Base-by-base conservation (phyloP, 2,797 vertebrate genomes). In the Megaceryle alcyon region DNA sequence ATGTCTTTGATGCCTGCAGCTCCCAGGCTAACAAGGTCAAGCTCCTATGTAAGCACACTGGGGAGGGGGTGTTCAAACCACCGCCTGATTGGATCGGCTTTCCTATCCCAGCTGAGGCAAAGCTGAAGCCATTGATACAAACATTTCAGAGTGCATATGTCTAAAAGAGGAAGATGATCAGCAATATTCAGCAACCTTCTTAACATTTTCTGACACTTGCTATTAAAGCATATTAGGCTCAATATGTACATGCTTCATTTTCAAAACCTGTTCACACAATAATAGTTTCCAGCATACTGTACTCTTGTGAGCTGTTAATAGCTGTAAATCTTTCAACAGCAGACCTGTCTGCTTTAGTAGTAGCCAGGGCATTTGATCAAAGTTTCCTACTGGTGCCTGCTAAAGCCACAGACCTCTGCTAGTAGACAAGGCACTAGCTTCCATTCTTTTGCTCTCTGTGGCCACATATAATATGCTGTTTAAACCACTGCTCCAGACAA, bases 251-350 rank as follows among this genome's bases (percentile, higher is more conserved):
- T 41, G 73, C 49, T 41, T 80, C 68, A 87, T 90, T 90, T 94
- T 63, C 53, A n/a, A 88, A 63, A 63, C 22, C 35, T 16, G 84
- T 83, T 91, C 53, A 54, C 75, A 70, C 10, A 25, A 26, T 83
- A 82, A 95, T 79, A 39, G 15, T 71, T 64, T 61, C 59, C 56
- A 96, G 61, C 49, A 78, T 90, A 91, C 78, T 77, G 12, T 72
- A 41, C 49, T 63, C 68, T 13, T 71, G 90, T 96, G 87, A 91
- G 25, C 66, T 93, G 68, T 83, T 92, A 94, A 28, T 37, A 69
- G 64, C 64, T 82, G 51, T 76, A 97, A 96, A 95, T 94, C 87
- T 86, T 87, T 95, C 75, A 94, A 69, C n/a, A 82, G 44, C 17
- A 71, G 76, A 91, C 35, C 41, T 90, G n/a, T 71, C 73, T 82